Conservation (phyloP, 2,113 vertebrate species). For the Meleagris gallopavo region DNA sequence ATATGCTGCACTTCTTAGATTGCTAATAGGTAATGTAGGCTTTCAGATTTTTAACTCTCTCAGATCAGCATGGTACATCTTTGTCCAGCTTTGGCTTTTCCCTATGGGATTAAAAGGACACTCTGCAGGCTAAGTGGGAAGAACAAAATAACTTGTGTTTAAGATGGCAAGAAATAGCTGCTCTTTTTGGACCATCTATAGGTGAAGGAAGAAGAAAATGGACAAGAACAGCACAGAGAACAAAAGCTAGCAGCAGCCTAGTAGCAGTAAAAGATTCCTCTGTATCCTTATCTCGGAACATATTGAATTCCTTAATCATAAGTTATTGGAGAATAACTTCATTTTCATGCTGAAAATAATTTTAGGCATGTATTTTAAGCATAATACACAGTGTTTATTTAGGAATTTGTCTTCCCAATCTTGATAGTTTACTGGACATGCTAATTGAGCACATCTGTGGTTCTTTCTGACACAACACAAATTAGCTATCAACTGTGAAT, state of each 20-base stretch:
- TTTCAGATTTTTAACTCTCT: neutral
- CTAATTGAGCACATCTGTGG: neutral
- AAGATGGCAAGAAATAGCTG: neutral
- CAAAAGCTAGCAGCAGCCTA: neutral
- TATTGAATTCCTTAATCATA: neutral
- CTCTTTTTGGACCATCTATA: neutral
- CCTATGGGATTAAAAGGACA: neutral
- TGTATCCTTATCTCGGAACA: neutral
- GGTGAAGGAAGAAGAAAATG: neutral
- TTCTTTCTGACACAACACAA: neutral
- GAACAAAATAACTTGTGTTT: fast-evolving
- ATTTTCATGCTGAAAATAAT: neutral
- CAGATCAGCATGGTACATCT: neutral
- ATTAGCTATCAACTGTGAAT: neutral
- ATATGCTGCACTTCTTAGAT: neutral
- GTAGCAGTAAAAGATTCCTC: neutral
- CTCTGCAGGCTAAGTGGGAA: neutral
- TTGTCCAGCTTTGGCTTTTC: neutral
- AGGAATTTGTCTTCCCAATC: neutral
- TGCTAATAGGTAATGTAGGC: neutral
- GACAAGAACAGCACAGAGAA: neutral
- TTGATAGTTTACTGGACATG: neutral
- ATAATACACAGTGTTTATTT: neutral
- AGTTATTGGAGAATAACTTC: neutral
- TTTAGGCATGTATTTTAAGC: neutral